A percentile compares a stretch with the other conserved stretches of the same genome.
Evolutionary conservation across 1,140 invertebrate genomes (phyloP).

Genomic region (Babylonia areolata): DNA sequence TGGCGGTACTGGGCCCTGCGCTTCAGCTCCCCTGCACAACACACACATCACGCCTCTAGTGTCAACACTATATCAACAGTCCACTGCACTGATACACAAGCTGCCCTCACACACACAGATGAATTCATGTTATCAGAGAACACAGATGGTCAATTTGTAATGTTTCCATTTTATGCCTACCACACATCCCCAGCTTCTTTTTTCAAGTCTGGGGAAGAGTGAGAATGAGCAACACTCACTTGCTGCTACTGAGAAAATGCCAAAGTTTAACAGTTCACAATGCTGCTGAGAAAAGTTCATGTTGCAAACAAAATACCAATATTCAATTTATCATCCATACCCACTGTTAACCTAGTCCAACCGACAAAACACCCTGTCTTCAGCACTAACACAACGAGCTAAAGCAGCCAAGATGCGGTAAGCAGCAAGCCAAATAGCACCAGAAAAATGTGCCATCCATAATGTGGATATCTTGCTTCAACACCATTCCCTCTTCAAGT

Average conservation of each 20-base stretch:
- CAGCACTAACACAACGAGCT: too few species aligned
- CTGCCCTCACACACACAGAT: too few species aligned
- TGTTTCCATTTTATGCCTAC: not conserved
- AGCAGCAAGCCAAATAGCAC: not conserved
- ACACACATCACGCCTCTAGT: not conserved
- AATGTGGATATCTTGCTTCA: not conserved
- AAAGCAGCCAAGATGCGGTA: too few species aligned
- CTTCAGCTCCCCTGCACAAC: constrained; percentile 80
- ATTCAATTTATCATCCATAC: too few species aligned
- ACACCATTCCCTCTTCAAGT: not conserved
- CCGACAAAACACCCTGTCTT: too few species aligned
- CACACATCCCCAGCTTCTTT: not conserved
- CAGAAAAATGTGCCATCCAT: not conserved
- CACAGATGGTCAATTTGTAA: not conserved
- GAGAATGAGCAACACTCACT: too few species aligned
- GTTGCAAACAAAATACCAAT: too few species aligned
- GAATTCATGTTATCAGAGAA: not conserved
- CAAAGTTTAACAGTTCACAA: too few species aligned
- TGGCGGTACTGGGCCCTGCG: constrained; percentile 81
- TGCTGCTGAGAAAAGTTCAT: too few species aligned
- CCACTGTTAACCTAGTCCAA: too few species aligned
- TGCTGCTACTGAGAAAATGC: too few species aligned
- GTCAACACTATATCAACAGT: not conserved
- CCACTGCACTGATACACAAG: not conserved
- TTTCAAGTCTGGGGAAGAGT: not conserved